Evolutionary conservation across 2,797 vertebrate species (phyloP), one percentile per base, ranked within the genome.

Genomic region (Mycteria americana): DNA sequence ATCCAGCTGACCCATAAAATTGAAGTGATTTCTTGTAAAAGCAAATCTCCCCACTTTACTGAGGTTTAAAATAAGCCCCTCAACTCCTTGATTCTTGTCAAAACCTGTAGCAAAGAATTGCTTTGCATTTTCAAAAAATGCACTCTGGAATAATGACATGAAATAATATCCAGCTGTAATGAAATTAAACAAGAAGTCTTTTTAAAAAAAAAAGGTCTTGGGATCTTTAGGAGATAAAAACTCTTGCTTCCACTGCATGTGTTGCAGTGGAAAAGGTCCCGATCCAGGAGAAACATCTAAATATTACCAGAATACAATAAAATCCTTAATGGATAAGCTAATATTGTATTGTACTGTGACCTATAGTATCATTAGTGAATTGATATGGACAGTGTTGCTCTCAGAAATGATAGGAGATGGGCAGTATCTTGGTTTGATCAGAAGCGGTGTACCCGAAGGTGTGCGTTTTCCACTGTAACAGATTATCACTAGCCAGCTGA

Each of bases 241-340:
- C 21, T 33, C 18, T 45, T 37, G 3, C 2, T 63, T 60, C 8
- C 3, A 6, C 11, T 64, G 6, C 2, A 1, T 7, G 0, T n/a
- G 6, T 46, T 87, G 6, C 21, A 72, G 8, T 70, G 30, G 60
- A 41, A 85, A 76, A 80, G 2, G 8, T 37, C 21, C 14, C 24
- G 46, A 35, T 81, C 13, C n/a, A 56, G 39, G 8, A 33, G 5
- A 64, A 80, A 31, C 11, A 6, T 9, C 8, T 62, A 46, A 50
- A 24, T 72, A 22, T 46, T 77, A 6, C 9, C 6, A 30, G 19
- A 85, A 74, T 60, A 45, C 11, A 73, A 5, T 31, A 33, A 93
- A 75, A 30, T 13, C 13, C 22, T 39, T 59, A 76, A 60, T 50
- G 35, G 33, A 18, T 43, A 48, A 67, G 6, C 5, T 50, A 15